Evolutionary conservation across 2,888 invertebrate genomes (phyloP), one percentile per base, ranked within the genome.

Genomic region (Caenorhabditis sp.): DNA sequence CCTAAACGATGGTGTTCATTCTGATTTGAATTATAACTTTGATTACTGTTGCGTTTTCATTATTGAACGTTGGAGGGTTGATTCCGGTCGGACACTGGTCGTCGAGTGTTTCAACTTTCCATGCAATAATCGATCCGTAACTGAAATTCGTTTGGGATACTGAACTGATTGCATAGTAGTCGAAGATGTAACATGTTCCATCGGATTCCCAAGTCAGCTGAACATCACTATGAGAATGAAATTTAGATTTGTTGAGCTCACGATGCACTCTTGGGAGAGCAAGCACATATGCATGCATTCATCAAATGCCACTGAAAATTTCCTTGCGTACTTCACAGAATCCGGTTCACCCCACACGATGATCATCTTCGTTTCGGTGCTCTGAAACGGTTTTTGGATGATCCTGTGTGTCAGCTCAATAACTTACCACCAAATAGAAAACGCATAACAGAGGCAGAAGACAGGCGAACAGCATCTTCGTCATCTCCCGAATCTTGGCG

Each of bases 41-140:
- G n/a, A n/a, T 44, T 49, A 64, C 64, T 22, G 49, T 64, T 12
- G 64, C 64, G 49, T 49, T 64, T 12, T 49, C 47, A 49, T 64
- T 64, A n/a, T 64, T 28, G 28, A 64, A 64, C 10, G 64, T 49
- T 31, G 64, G 64, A n/a, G 64, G 44, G 49, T 64, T 64, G 10
- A 8, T 28, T 47, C 64, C 64, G n/a, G 5, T 31, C 31, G 64
- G 64, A 28, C 64, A 64, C 41, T 64, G 10, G 10, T 28, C 19
- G 3, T 24, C 47, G 7, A 49, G 64, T 19, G 28, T 3, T 28
- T 49, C 12, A n/a, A 47, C 64, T 28, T 64, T 64, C 49, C 47
- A 64, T 10, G 64, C 64, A 28, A 64, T 49, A 28, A 64, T 31
- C 10, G 64, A 64, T 19, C 31, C 63, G 44, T 63, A 24, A 4